phyloP scores from a whole-genome alignment of 2,113 vertebrate genomes.

The Epinephelus cyanopodus region DNA sequence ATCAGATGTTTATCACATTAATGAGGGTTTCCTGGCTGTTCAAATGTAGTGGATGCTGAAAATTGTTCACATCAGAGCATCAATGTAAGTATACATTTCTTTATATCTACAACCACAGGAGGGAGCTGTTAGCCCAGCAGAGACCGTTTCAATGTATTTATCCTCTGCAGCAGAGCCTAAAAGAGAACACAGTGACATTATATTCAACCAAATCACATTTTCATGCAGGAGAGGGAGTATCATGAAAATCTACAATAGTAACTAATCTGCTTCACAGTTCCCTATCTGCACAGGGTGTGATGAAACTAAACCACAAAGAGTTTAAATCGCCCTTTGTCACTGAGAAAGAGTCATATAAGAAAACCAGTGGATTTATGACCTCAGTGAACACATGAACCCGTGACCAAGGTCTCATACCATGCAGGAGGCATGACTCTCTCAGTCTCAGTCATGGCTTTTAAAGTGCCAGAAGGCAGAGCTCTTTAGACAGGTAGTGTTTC shows the following conservation, averaged over 20 bases:
- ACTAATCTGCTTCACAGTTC: neutral
- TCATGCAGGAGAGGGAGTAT: neutral
- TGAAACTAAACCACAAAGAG: slow-evolving; percentile 18
- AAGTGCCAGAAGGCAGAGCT: slow-evolving; percentile 10
- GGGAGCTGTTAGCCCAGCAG: neutral
- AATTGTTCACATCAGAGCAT: neutral
- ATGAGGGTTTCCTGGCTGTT: neutral
- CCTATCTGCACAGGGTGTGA: slow-evolving; percentile 38
- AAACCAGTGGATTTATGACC: slow-evolving; percentile 56
- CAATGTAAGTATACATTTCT: neutral
- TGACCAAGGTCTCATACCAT: slow-evolving; percentile 36
- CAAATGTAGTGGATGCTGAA: neutral
- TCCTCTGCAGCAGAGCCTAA: neutral
- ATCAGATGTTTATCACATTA: neutral
- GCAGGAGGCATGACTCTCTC: slow-evolving; percentile 22
- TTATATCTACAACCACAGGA: neutral
- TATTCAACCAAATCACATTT: neutral
- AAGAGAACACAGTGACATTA: neutral
- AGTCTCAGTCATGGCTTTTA: slow-evolving; percentile 35
- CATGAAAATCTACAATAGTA: neutral
- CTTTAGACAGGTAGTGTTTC: neutral
- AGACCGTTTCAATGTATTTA: neutral
- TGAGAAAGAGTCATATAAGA: slow-evolving; percentile 42
- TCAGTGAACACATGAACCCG: slow-evolving; percentile 48
- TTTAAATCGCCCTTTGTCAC: slow-evolving; percentile 43